phyloP scores from a whole-genome alignment of 2,888 invertebrate genomes.

The Apotomis turbidana region DNA sequence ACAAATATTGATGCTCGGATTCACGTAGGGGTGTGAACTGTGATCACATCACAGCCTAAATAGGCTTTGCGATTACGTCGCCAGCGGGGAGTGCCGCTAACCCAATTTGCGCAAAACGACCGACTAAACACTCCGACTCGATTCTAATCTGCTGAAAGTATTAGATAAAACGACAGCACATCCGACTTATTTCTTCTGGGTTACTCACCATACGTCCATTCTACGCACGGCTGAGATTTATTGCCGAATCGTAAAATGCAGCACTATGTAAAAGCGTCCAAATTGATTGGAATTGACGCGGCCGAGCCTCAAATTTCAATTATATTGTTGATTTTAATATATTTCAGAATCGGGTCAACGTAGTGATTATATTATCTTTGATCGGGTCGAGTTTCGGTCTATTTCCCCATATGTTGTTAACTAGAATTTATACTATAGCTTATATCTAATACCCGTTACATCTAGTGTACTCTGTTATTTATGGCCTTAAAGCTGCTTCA shows the following conservation, averaged over 20 bases:
- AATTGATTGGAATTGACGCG: slow-evolving; percentile 58
- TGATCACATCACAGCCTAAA: slow-evolving; percentile 70
- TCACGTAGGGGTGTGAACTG: slow-evolving; percentile 66
- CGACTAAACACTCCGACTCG: slow-evolving; percentile 52
- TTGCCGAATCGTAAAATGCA: slow-evolving; percentile 70
- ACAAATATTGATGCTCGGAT: slow-evolving; percentile 70
- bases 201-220: slow-evolving; percentile 66
- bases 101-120: slow-evolving; percentile 76
- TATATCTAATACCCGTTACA: not conserved
- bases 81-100: slow-evolving; percentile 68
- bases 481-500: slow-evolving; percentile 1
- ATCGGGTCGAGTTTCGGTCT: slow-evolving; percentile 52
- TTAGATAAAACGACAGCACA: slow-evolving; percentile 10
- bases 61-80: slow-evolving; percentile 73
- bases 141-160: slow-evolving; percentile 7
- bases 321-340: slow-evolving; percentile 10
- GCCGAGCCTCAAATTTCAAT: slow-evolving; percentile 35
- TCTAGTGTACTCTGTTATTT: slow-evolving; percentile 5
- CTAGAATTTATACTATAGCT: not conserved
- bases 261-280: slow-evolving; percentile 58
- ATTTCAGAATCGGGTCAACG: slow-evolving; percentile 60
- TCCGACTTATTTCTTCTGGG: slow-evolving; percentile 15
- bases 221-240: slow-evolving; percentile 68
- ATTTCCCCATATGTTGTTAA: slow-evolving; percentile 17
- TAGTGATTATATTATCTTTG: too few species aligned